Percentiles rank a stretch among this genome's conserved stretches.
phyloP scores from a whole-genome alignment of 1,140 invertebrate genomes.

The Chrysomallon squamiferum region DNA sequence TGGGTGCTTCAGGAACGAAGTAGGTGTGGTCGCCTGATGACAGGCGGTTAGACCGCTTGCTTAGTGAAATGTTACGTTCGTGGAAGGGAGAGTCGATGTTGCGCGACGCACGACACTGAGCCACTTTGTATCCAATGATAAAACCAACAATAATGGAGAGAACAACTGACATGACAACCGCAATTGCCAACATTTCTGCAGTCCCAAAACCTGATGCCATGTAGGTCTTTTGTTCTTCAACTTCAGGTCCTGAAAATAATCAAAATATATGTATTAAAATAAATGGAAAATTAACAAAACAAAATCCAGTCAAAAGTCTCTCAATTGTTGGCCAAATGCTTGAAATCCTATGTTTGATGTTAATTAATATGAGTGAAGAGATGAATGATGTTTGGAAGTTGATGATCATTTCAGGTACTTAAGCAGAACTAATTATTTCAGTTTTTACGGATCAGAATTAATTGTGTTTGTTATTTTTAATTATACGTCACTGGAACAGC shows the following conservation, averaged over 20 bases:
- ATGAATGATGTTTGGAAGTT: no score
- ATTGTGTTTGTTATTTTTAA: no score
- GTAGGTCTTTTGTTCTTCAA: not conserved
- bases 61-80: conserved; percentile 19
- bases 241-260: conserved; percentile 5
- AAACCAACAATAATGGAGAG: conserved; percentile 40
- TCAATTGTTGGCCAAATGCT: no score
- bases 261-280: no score
- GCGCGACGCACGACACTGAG: conserved; percentile 21
- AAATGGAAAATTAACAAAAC: not conserved
- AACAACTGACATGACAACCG: conserved; percentile 40
- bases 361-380: no score
- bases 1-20: conserved; percentile 18
- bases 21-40: conserved; percentile 32
- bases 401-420: no score
- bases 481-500: no score
- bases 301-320: no score
- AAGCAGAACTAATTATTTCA: no score
- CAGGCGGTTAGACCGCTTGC: conserved; percentile 23
- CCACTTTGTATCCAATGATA: conserved; percentile 41
- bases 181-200: conserved; percentile 30
- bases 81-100: conserved; percentile 24
- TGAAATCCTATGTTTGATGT: no score
- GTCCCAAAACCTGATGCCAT: not conserved
- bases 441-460: no score